Percentiles rank a stretch among this genome's conserved stretches.
These are phyloP conservation scores for Cyanistes caeruleus DNA, from an alignment of 2,113 vertebrate species.

Conservation along the genomic window DNA sequence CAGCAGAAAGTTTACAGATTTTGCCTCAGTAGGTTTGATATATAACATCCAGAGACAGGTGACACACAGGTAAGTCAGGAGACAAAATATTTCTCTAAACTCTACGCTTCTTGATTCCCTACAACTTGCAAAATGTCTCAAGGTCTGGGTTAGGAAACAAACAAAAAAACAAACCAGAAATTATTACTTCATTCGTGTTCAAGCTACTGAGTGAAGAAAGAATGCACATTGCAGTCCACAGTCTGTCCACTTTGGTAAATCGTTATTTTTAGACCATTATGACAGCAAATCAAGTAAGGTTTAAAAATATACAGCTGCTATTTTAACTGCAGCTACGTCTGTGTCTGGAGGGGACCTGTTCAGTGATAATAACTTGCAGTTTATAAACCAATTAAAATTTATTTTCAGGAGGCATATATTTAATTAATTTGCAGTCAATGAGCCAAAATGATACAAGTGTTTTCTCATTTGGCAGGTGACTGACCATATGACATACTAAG, in stretches of 20 bases:
- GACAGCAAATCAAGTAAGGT: slow-evolving; percentile 24
- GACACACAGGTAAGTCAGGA: not conserved
- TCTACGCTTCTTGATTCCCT: not conserved
- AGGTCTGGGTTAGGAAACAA: not conserved
- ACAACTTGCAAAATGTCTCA: not conserved
- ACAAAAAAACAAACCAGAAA: not conserved
- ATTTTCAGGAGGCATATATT: not conserved
- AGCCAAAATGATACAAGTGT: not conserved
- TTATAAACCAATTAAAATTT: not conserved
- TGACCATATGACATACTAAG: not conserved
- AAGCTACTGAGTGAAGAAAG: not conserved
- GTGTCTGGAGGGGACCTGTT: not conserved
- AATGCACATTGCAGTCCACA: not conserved
- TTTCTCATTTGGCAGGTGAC: not conserved
- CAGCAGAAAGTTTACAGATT: not conserved
- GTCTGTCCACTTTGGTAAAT: slow-evolving; percentile 15
- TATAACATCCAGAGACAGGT: not conserved
- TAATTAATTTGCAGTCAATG: not conserved
- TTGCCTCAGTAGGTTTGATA: not conserved
- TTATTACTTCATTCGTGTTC: not conserved
- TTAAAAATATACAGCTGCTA: slow-evolving; percentile 53
- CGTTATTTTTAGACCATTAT: slow-evolving; percentile 39
- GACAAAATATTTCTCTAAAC: not conserved
- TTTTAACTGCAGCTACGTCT: not conserved
- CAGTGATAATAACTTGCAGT: not conserved